phyloP scores from a whole-genome alignment of 2,113 vertebrate genomes.

The Nymphicus hollandicus region DNA sequence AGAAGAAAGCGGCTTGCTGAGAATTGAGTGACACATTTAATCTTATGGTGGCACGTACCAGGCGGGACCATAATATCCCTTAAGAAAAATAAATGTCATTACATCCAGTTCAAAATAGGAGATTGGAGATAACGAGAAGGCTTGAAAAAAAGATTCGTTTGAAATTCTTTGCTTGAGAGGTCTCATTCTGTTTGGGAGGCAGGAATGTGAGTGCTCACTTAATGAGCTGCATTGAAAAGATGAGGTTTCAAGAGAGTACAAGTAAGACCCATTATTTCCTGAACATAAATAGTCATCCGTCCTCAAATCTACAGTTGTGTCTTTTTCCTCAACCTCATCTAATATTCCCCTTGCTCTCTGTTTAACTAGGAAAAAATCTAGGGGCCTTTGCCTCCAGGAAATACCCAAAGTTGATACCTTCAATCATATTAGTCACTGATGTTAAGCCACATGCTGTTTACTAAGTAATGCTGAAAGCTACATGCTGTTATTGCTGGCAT shows the following conservation, averaged over 20 bases:
- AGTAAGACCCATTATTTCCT: conserved; percentile 8
- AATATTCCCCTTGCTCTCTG: not conserved
- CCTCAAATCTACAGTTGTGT: not conserved
- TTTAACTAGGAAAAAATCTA: not conserved
- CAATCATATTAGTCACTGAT: not conserved
- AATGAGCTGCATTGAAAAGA: conserved; percentile 34
- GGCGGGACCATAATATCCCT: not conserved
- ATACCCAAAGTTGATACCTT: not conserved
- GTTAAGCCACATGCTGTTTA: not conserved
- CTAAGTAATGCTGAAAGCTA: not conserved
- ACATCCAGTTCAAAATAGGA: not conserved
- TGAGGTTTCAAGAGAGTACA: conserved; percentile 8
- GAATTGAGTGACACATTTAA: not conserved
- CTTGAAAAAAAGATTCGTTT: not conserved
- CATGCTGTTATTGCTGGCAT: not conserved
- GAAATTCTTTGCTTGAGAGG: conserved; percentile 50
- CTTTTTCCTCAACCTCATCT: not conserved
- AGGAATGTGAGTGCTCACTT: conserved; percentile 8
- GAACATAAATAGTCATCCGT: not conserved
- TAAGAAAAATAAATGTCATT: conserved; percentile 19
- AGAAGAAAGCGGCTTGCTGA: not conserved
- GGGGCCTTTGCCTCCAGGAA: not conserved
- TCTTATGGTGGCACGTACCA: not conserved
- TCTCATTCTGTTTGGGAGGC: conserved; percentile 13
- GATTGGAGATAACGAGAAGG: not conserved